phyloP scores from a whole-genome alignment of 92 coral and sea anemone species.

The Palythoa heliodiscus region DNA sequence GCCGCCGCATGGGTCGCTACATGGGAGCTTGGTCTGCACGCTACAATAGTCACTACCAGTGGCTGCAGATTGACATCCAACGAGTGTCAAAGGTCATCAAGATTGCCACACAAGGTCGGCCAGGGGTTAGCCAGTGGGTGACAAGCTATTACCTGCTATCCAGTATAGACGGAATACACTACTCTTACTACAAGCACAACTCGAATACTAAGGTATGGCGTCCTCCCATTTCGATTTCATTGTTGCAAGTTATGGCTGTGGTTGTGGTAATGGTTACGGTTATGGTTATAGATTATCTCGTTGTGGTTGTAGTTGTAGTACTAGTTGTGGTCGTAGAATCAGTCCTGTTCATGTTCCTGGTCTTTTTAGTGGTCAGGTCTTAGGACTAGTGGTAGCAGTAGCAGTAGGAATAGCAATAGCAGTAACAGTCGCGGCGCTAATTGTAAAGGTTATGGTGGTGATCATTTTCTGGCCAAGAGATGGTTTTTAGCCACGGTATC shows the following conservation, averaged over 20 bases:
- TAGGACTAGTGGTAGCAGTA: too few species aligned
- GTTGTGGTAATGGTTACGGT: neutral
- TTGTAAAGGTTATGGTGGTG: too few species aligned
- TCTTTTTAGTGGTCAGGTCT: neutral
- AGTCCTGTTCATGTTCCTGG: neutral
- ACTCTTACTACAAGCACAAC: constrained; percentile 64
- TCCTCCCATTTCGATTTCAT: neutral
- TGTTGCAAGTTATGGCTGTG: neutral
- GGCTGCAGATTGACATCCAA: constrained; percentile 76
- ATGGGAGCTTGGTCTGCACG: constrained; percentile 83
- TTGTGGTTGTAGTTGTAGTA: neutral
- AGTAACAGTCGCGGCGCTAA: too few species aligned
- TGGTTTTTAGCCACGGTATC: too few species aligned
- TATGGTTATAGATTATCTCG: neutral
- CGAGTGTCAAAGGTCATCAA: constrained; percentile 70
- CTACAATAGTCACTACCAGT: constrained; percentile 64
- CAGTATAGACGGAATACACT: constrained; percentile 82
- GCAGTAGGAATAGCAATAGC: too few species aligned
- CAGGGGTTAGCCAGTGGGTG: constrained; percentile 70
- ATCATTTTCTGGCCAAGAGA: too few species aligned
- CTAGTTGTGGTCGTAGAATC: neutral
- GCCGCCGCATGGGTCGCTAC: constrained; percentile 68
- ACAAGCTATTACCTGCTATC: constrained; percentile 57
- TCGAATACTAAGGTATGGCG: constrained; percentile 58
- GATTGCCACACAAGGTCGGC: constrained; percentile 79